A percentile compares a stretch with the other conserved stretches of the same genome.
Conservation (phyloP, 1,140 invertebrate genomes). For the Campoletis sonorensis region DNA sequence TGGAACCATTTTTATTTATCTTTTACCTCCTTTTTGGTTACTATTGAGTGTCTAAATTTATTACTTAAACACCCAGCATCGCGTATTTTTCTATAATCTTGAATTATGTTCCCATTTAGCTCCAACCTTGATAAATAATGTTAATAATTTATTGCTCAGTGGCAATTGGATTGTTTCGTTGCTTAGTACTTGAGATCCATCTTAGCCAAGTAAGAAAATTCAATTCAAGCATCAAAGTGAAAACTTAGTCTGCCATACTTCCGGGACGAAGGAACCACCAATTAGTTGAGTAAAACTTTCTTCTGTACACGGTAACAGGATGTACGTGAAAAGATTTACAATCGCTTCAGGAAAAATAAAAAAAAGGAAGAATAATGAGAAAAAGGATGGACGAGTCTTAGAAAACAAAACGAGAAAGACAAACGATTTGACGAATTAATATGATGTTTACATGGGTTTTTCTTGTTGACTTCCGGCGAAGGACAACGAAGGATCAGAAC, state of each 20-base stretch:
- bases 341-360: not conserved
- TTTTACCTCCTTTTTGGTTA: too few relatives aligned
- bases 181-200: too few relatives aligned
- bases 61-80: too few relatives aligned
- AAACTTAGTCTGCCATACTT: not conserved
- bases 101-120: too few relatives aligned
- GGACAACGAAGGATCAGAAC: not conserved
- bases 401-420: not conserved
- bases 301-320: not conserved
- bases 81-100: too few relatives aligned
- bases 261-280: constrained; percentile 4
- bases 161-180: too few relatives aligned
- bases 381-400: not conserved
- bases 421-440: constrained; percentile 38
- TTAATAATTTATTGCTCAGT: too few relatives aligned
- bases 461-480: not conserved
- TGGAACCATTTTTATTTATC: not conserved
- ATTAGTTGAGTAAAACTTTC: constrained; percentile 15
- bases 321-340: constrained; percentile 29
- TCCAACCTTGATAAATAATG: too few relatives aligned
- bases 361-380: not conserved
- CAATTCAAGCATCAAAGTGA: constrained; percentile 16
- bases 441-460: not conserved
- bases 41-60: too few relatives aligned
- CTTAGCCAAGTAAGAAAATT: not conserved